Base-by-base conservation (phyloP, 2,113 vertebrate species). In the Hypanus sabinus region DNA sequence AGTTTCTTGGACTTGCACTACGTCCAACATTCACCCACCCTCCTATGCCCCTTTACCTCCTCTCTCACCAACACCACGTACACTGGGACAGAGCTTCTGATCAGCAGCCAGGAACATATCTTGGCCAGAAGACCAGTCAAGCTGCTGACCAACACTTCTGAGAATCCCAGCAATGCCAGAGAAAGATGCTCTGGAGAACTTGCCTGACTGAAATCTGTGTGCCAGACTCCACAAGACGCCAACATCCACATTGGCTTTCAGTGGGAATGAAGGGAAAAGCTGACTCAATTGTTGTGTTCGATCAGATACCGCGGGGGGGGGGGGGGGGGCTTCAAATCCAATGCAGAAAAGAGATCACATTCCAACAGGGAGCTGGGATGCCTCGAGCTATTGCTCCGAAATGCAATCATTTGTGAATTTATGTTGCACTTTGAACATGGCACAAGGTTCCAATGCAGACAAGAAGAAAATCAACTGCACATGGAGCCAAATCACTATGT, bases 111-210 rank as follows among this genome's bases (percentile, higher is more conserved):
- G 85, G 30, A 90, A 65, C 62, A 90, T 87, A 87, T 33, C 85
- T 90, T 90, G 85, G 85, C 85, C n/a, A 68, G 30, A 73, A 73
- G 62, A 90, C 60, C 8, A 20, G 60, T 33, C 30, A 30, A 14
- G 33, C 85, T 90, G 14, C 85, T 65, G 57, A 65, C 85, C 85
- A 68, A 65, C 4, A 33, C 12, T 90, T 70, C 65, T 33, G 85
- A 90, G 30, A 87, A 87, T 87, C 83, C 24, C 46, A 87, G 83
- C 22, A 65, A 90, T 90, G 85, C 60, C 62, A 90, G 85, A 62
- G 60, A 65, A 90, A 90, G 30, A 90, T 65, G 85, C 85, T 65
- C 30, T 16, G 20, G n/a, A 90, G 85, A 65, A 90, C 33, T 90
- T 65, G 16, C 85, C 65, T n/a, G n/a, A 90, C 2, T 68, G 85